Conservation (phyloP, 2,797 vertebrate species). For the Gambelia wislizenii region DNA sequence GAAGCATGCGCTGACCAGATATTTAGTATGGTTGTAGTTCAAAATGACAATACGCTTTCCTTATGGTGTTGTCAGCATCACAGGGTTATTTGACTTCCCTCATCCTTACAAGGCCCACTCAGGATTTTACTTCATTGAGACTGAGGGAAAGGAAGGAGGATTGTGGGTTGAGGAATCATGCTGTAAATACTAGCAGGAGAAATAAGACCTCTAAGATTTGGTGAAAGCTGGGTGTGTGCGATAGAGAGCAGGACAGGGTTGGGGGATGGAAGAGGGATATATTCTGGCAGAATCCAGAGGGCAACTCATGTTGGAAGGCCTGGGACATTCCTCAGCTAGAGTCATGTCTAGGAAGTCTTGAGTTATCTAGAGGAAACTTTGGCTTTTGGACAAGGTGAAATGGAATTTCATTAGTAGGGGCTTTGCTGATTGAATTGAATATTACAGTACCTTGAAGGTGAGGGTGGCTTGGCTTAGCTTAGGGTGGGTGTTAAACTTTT, state of each 20-base stretch:
- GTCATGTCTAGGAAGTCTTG: not conserved
- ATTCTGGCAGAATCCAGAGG: accelerated
- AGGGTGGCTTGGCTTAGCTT: not conserved
- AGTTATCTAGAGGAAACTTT: not conserved
- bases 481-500: too few relatives aligned
- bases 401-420: not conserved
- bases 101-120: not conserved
- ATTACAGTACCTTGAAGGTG: not conserved
- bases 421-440: not conserved
- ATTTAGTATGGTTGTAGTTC: not conserved
- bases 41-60: accelerated
- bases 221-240: not conserved
- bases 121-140: not conserved
- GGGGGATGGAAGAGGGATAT: not conserved
- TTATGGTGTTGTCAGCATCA: accelerated
- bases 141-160: not conserved
- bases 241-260: accelerated
- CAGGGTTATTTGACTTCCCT: not conserved
- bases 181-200: not conserved
- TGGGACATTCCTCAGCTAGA: constrained; percentile 8
- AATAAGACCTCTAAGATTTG: not conserved
- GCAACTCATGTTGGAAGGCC: accelerated
- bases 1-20: accelerated
- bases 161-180: not conserved
- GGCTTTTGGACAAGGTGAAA: not conserved